phyloP scores from a whole-genome alignment of 2,888 invertebrate genomes.

The Arctia plantaginis region DNA sequence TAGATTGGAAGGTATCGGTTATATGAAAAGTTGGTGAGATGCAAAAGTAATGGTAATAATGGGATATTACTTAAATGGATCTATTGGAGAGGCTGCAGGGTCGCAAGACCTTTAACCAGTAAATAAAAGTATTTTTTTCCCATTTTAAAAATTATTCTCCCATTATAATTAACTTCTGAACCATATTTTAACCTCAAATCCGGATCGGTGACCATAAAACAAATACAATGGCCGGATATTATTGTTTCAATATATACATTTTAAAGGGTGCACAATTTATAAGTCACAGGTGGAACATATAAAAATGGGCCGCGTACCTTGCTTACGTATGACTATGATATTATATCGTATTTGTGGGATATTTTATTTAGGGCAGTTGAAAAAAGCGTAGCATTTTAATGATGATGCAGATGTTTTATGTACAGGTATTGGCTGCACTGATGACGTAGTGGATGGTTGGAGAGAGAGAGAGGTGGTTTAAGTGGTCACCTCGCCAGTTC shows the following conservation, averaged over 20 bases:
- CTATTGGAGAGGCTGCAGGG: too few species aligned
- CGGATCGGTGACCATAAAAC: slow-evolving; percentile 14
- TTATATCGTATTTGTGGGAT: neutral
- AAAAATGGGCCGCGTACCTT: slow-evolving; percentile 35
- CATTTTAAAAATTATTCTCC: neutral
- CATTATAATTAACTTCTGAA: neutral
- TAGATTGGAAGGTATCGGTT: too few species aligned
- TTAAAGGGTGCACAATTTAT: slow-evolving; percentile 47
- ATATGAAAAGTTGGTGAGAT: too few species aligned
- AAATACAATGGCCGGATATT: slow-evolving; percentile 15
- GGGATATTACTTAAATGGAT: too few species aligned
- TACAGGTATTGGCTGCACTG: too few species aligned
- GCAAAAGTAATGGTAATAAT: too few species aligned
- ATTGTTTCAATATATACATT: slow-evolving; percentile 37
- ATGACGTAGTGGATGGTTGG: too few species aligned
- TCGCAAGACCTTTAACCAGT: neutral
- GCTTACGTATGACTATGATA: slow-evolving; percentile 3
- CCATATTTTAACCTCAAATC: slow-evolving; percentile 1
- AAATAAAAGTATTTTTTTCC: neutral
- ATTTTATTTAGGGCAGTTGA: neutral
- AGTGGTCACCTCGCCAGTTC: too few species aligned
- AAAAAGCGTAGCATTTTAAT: neutral
- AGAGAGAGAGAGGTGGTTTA: too few species aligned
- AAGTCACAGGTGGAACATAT: slow-evolving; percentile 43
- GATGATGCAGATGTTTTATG: too few species aligned